Evolutionary conservation across 92 coral and sea anemone species (phyloP).

Genomic region (Pocillopora grandis): DNA sequence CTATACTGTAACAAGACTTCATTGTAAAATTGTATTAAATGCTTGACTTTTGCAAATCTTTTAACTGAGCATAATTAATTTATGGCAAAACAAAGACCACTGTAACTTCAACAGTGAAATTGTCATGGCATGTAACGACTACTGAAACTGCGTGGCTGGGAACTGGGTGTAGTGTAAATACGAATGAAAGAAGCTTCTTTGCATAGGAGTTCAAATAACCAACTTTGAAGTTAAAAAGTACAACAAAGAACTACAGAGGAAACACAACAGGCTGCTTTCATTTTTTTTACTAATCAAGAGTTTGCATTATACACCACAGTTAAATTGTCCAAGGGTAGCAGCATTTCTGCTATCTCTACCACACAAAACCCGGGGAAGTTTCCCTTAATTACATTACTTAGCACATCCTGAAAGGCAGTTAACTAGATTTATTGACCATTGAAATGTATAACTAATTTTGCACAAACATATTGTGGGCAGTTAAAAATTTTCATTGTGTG

Average conservation of each 20-base stretch:
- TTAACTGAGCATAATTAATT: too few relatives aligned
- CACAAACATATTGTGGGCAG: background rate
- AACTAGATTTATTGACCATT: constrained; percentile 5
- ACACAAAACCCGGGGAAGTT: background rate
- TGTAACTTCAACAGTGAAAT: too few relatives aligned
- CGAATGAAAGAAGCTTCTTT: too few relatives aligned
- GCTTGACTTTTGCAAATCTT: background rate
- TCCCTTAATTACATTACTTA: constrained; percentile 13
- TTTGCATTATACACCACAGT: background rate
- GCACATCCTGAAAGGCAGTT: constrained; percentile 20
- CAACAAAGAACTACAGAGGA: too few relatives aligned
- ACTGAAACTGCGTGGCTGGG: too few relatives aligned
- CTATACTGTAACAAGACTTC: background rate
- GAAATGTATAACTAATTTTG: background rate
- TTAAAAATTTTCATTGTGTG: constrained; percentile 22
- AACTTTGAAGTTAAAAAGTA: too few relatives aligned
- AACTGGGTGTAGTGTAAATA: too few relatives aligned
- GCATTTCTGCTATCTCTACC: background rate
- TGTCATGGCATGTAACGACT: too few relatives aligned
- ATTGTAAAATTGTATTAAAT: background rate
- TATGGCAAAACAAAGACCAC: too few relatives aligned
- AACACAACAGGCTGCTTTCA: background rate
- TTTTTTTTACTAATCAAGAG: background rate
- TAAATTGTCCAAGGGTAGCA: background rate
- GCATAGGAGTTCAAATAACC: too few relatives aligned